Conservation (phyloP, 2,113 vertebrate genomes). For the Plecotus auritus region DNA sequence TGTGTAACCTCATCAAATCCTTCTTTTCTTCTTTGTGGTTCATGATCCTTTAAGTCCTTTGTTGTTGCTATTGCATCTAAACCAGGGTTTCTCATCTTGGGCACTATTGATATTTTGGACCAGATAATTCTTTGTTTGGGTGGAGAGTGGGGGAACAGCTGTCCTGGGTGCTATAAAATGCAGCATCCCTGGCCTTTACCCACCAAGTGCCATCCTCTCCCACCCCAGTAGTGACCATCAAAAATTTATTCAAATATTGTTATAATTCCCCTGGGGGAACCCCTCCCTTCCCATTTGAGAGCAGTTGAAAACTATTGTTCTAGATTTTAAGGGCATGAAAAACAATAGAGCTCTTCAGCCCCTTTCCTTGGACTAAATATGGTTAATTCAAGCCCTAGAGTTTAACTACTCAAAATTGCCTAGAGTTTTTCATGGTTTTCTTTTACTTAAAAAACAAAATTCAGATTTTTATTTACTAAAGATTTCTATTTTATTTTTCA, state of each 20-base stretch:
- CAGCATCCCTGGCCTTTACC: no score
- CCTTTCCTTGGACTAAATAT: slow-evolving; percentile 28
- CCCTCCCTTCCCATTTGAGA: background rate
- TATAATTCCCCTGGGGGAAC: fast-evolving
- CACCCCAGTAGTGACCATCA: background rate
- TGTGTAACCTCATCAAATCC: slow-evolving; percentile 19
- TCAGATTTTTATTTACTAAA: no score
- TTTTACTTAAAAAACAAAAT: background rate
- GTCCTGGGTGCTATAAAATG: no score
- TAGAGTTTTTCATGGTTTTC: slow-evolving; percentile 22
- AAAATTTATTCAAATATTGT: background rate
- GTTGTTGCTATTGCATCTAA: background rate
- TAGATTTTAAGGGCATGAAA: slow-evolving; percentile 46
- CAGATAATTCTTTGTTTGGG: background rate
- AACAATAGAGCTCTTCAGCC: slow-evolving; percentile 38
- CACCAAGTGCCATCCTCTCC: background rate
- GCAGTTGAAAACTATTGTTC: background rate
- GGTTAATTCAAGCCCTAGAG: slow-evolving; percentile 50
- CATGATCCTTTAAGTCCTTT: slow-evolving; percentile 10
- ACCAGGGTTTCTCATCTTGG: fast-evolving
- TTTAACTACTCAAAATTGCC: slow-evolving; percentile 69
- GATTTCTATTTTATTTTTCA: background rate
- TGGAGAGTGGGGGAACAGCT: background rate
- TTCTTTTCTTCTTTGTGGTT: slow-evolving; percentile 13
- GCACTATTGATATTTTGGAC: background rate